These are phyloP conservation scores for Serripes groenlandicus DNA, from an alignment of 2,888 invertebrate genomes.

Conservation along the genomic window DNA sequence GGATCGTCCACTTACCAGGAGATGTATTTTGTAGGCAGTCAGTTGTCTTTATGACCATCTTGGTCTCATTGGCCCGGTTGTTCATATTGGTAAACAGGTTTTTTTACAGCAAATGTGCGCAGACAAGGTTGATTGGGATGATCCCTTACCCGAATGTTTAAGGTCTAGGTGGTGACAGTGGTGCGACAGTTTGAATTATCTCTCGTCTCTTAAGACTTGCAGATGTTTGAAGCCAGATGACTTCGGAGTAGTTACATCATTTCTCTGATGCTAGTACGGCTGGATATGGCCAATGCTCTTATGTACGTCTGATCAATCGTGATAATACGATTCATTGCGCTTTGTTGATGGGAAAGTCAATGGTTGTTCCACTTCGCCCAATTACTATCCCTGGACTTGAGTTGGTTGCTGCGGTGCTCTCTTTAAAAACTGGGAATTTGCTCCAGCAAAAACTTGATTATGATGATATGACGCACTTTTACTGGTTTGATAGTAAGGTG, in stretches of 20 bases:
- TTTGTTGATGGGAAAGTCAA: constrained; percentile 64
- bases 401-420: constrained; percentile 32
- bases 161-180: not conserved
- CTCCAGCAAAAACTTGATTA: constrained; percentile 25
- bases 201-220: not conserved
- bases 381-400: constrained; percentile 43
- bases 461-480: not conserved
- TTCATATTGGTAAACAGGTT: constrained; percentile 55
- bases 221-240: constrained; percentile 18
- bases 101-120: constrained; percentile 61
- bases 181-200: not conserved
- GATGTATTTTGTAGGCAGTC: constrained; percentile 54
- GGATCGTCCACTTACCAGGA: constrained; percentile 42
- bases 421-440: constrained; percentile 4
- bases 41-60: constrained; percentile 58
- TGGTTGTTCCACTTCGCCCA: constrained; percentile 46
- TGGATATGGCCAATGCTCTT: constrained; percentile 70
- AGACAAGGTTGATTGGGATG: constrained; percentile 60
- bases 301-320: constrained; percentile 55
- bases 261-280: constrained; percentile 67
- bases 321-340: constrained; percentile 48
- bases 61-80: constrained; percentile 60
- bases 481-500: constrained; percentile 28
- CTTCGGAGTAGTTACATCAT: constrained; percentile 67
- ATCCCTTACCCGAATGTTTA: constrained; percentile 33